Conservation (phyloP, 2,888 invertebrate species). For the Pelosia muscerda region DNA sequence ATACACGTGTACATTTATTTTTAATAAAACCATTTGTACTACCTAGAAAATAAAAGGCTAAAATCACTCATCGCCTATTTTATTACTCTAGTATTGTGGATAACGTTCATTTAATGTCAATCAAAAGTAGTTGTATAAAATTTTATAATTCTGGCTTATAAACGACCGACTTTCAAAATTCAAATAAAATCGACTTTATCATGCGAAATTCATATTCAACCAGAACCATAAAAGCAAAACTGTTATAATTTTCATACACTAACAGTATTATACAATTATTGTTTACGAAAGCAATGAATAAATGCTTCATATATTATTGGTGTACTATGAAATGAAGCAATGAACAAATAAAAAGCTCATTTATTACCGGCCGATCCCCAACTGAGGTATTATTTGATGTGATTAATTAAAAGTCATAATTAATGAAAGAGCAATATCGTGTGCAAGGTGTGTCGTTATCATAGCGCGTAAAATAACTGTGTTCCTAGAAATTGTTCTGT, state of each 20-base stretch:
- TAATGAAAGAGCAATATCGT: conserved; percentile 70
- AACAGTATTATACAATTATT: conserved; percentile 36
- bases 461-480: conserved; percentile 39
- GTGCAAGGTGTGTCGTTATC: conserved; percentile 54
- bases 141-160: too few species aligned
- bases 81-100: too few species aligned
- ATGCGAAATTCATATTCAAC: too few species aligned
- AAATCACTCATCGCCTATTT: too few species aligned
- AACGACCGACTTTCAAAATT: too few species aligned
- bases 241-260: conserved; percentile 13
- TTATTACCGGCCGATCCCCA: conserved; percentile 57
- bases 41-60: too few species aligned
- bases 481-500: conserved; percentile 35
- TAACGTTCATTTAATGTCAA: too few species aligned
- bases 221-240: too few species aligned
- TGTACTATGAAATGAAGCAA: conserved; percentile 51
- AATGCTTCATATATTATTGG: conserved; percentile 39
- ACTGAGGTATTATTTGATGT: conserved; percentile 67
- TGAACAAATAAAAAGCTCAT: conserved; percentile 68
- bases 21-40: too few species aligned
- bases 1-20: too few species aligned
- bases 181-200: too few species aligned
- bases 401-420: conserved; percentile 76
- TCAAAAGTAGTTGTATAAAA: too few species aligned
- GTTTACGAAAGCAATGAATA: conserved; percentile 33